phyloP scores from a whole-genome alignment of 2,113 vertebrate species.

The Menura novaehollandiae region DNA sequence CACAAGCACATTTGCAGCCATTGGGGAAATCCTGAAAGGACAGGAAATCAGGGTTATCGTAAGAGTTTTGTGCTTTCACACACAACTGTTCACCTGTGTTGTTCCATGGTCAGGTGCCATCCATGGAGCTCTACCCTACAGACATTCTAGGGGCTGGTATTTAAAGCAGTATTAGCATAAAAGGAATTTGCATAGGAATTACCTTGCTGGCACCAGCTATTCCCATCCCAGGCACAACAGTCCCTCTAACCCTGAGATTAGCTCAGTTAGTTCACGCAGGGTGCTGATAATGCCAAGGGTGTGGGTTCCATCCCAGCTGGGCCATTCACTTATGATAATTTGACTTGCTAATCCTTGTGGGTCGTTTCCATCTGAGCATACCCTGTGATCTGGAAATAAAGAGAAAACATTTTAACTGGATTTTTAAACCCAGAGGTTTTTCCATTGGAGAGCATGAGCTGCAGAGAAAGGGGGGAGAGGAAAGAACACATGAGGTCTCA shows the following conservation, averaged over 20 bases:
- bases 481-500: no score
- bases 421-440: no score
- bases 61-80: constrained; percentile 44
- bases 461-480: no score
- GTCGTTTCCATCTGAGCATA: no score
- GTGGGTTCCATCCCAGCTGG: no score
- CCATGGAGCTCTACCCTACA: constrained; percentile 36
- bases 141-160: constrained; percentile 10
- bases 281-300: neutral
- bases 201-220: neutral
- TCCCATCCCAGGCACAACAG: neutral
- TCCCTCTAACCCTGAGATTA: neutral
- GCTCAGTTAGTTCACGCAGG: neutral
- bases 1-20: constrained; percentile 63
- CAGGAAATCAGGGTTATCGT: constrained; percentile 76
- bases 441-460: no score
- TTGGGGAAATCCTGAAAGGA: constrained; percentile 83
- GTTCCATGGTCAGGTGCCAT: constrained; percentile 51
- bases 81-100: constrained; percentile 56
- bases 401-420: no score
- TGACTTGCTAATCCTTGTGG: no score
- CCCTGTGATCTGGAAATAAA: no score
- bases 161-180: neutral
- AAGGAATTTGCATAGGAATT: neutral
- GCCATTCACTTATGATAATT: no score